Evolutionary conservation across 1,140 invertebrate species (phyloP).

Genomic region (Drosophila grimshawi): DNA sequence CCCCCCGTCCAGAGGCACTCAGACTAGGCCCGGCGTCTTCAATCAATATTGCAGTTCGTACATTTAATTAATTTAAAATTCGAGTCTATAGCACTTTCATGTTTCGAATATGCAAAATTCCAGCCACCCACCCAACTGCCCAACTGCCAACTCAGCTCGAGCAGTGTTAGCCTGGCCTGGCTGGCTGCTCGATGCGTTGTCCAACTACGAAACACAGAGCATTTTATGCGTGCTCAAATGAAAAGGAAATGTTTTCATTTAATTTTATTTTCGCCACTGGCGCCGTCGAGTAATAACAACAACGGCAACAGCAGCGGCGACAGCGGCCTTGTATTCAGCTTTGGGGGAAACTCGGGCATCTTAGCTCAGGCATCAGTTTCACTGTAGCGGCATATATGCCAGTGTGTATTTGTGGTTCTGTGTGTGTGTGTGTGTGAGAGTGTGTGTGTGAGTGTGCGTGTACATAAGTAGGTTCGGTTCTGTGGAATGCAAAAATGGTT

Average conservation of each 20-base stretch:
- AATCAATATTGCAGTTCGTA: constrained; percentile 72
- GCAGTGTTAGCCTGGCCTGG: constrained; percentile 14
- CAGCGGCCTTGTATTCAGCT: constrained; percentile 3
- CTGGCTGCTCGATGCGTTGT: constrained; percentile 23
- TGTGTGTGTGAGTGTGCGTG: constrained; percentile 16
- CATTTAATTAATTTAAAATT: constrained; percentile 76
- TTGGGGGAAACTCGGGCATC: constrained; percentile 17
- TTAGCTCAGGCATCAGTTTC: constrained; percentile 28
- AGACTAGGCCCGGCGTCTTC: constrained; percentile 28
- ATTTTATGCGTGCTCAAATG: constrained; percentile 77
- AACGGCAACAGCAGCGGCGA: constrained; percentile 38
- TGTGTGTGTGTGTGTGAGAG: not conserved
- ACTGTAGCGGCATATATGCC: constrained; percentile 6
- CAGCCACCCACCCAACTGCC: constrained; percentile 5
- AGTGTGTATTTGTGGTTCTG: constrained; percentile 7
- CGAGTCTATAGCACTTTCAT: constrained; percentile 46
- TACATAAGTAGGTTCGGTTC: constrained; percentile 70
- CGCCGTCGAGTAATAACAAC: constrained; percentile 70
- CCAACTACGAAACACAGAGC: constrained; percentile 27
- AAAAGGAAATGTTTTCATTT: constrained; percentile 84
- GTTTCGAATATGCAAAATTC: constrained; percentile 58
- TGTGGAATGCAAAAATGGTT: constrained; percentile 64
- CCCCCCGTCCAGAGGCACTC: not conserved
- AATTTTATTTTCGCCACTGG: constrained; percentile 83
- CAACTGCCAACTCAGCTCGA: not conserved